Evolutionary conservation across 1,140 invertebrate species (phyloP).

Genomic region (Drosophila melanica): DNA sequence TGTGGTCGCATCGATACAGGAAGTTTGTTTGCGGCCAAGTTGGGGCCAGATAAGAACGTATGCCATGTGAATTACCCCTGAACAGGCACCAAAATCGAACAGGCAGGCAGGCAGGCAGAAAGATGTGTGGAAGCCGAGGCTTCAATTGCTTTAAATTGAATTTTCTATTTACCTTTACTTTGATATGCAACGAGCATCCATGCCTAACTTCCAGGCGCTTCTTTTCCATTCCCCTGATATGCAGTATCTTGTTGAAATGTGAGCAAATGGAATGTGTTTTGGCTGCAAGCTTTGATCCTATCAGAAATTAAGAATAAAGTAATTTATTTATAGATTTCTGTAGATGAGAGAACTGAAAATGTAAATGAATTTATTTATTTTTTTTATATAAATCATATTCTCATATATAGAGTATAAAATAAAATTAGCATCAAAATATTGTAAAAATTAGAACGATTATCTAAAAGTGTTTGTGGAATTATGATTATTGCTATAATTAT

Average conservation of each 20-base stretch:
- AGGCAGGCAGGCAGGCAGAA: conserved; percentile 7
- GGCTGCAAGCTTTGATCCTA: not conserved
- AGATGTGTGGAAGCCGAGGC: conserved; percentile 28
- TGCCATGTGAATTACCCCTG: conserved; percentile 61
- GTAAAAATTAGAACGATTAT: too few relatives aligned
- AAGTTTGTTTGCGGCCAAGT: conserved; percentile 78
- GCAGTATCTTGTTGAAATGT: conserved; percentile 6
- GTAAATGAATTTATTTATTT: too few relatives aligned
- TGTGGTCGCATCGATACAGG: conserved; percentile 73
- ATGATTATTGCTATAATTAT: too few relatives aligned
- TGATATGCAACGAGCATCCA: conserved; percentile 47
- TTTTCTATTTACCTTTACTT: conserved; percentile 73
- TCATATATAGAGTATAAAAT: too few relatives aligned
- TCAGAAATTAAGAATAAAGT: not conserved
- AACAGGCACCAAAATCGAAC: conserved; percentile 32
- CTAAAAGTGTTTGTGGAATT: too few relatives aligned
- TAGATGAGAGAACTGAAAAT: too few relatives aligned
- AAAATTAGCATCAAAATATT: too few relatives aligned
- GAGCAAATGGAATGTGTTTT: not conserved
- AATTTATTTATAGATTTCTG: too few relatives aligned
- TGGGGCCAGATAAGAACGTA: conserved; percentile 58
- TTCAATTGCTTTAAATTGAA: conserved; percentile 77
- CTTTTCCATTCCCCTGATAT: not conserved
- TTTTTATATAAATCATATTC: too few relatives aligned
- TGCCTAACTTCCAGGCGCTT: conserved; percentile 4